Evolutionary conservation across 1,140 invertebrate genomes (phyloP).

Genomic region (Apocrypta bakeri): DNA sequence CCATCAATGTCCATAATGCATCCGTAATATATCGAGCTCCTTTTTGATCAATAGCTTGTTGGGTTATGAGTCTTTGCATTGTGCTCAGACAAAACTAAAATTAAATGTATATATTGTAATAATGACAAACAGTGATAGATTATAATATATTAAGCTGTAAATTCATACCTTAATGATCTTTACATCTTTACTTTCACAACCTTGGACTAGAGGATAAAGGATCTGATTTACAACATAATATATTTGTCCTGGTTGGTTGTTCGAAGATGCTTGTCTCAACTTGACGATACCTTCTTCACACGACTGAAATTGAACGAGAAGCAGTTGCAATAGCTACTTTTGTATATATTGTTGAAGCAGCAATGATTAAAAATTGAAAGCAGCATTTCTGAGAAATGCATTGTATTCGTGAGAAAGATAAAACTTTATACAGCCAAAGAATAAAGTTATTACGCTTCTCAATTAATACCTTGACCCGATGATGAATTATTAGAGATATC

Average conservation of each 20-base stretch:
- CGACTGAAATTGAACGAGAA: conserved; percentile 78
- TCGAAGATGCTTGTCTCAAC: conserved; percentile 84
- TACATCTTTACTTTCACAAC: conserved; percentile 97
- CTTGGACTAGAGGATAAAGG: conserved; percentile 96
- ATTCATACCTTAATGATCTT: conserved; percentile 91
- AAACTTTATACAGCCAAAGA: too few relatives aligned
- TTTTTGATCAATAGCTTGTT: conserved; percentile 89
- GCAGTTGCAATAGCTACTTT: background rate
- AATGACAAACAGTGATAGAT: conserved; percentile 15
- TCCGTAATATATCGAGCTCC: conserved; percentile 94
- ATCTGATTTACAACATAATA: conserved; percentile 94
- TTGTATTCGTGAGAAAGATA: background rate
- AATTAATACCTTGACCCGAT: too few relatives aligned
- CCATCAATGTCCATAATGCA: conserved; percentile 94
- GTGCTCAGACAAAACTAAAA: conserved; percentile 90
- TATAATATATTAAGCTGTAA: conserved; percentile 15
- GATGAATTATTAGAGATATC: too few relatives aligned
- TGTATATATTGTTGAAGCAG: too few relatives aligned
- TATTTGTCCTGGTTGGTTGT: conserved; percentile 85
- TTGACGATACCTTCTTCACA: conserved; percentile 96
- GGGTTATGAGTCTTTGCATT: conserved; percentile 89
- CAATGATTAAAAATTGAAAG: background rate
- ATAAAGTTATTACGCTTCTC: too few relatives aligned
- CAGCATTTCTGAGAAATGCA: background rate
- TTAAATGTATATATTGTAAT: conserved; percentile 49